Evolutionary conservation across 2,797 vertebrate species (phyloP), one percentile per base, ranked within the genome.

Genomic region (Zenarchopterus dispar): DNA sequence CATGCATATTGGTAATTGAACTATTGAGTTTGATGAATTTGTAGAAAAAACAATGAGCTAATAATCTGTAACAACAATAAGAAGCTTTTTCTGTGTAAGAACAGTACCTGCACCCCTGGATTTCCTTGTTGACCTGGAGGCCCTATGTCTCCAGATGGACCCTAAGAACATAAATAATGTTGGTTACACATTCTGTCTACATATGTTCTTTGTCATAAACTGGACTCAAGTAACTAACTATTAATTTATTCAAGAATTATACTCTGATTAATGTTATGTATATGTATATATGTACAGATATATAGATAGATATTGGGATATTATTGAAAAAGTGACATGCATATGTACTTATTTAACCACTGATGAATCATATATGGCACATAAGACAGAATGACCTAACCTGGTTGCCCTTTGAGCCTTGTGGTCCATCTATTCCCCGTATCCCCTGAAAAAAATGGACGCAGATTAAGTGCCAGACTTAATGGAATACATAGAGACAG

Each of bases 111-210:
- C 1, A 86, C 64, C 55, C 97, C 96, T 1, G 96, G 96, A 70
- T 94, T 97, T 62, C 96, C 97, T 72, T 97, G 97, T 71, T 98
- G 97, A 56, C 96, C 96, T 0, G 93, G 87, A 8, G 96, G 92
- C 1, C 97, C 97, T 0, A 92, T 84, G 49, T 98, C 96, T 86
- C 97, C 97, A 8, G 87, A 57, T 59, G 90, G 92, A 48, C 97
- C 97, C 96, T 98, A 61, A 24, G 6, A 77, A 80, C 22, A 67
- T 2, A 56, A 39, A 48, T 22, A 36, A 21, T 24, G 8, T 0
- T 23, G 23, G 47, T 71, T 31, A 75, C 31, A 68, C 33, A 39
- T 1, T 63, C 50, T 23, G 42, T 44, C 42, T 51, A 57, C n/a
- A 24, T 17, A 19, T 56, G 8, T 70, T 52, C 13, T 58, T 36